phyloP scores from a whole-genome alignment of 1,140 invertebrate genomes.

The Augochlora pura region DNA sequence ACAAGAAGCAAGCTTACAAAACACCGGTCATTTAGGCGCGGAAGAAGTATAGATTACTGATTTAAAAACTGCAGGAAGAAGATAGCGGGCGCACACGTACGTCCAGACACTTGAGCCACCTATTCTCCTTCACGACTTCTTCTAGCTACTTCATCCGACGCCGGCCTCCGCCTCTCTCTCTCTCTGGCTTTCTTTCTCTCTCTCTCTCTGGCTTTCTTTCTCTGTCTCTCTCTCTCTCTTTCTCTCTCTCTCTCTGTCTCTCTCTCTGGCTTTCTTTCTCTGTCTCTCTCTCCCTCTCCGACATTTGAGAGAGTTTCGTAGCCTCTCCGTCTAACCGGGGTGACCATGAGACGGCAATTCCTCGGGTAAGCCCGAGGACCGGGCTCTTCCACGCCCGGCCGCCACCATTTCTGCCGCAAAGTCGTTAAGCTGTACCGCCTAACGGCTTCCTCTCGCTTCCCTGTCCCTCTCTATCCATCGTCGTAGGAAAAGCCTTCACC shows the following conservation, averaged over 20 bases:
- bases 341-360: constrained; percentile 1
- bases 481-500: too few relatives aligned
- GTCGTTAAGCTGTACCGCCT: constrained; percentile 7
- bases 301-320: neutral
- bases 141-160: neutral
- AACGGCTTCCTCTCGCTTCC: neutral
- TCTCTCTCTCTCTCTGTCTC: neutral
- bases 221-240: neutral
- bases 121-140: constrained; percentile 7
- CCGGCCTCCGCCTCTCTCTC: neutral
- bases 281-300: neutral
- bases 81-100: too few relatives aligned
- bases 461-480: too few relatives aligned
- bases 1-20: too few relatives aligned
- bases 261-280: too few relatives aligned
- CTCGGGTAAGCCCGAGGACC: neutral
- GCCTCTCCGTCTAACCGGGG: neutral
- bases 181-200: neutral
- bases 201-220: too few relatives aligned
- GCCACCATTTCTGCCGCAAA: constrained; percentile 12
- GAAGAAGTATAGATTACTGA: too few relatives aligned
- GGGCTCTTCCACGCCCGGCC: neutral
- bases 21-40: too few relatives aligned
- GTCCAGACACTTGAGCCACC: constrained; percentile 3
- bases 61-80: too few relatives aligned